Evolutionary conservation across 2,888 invertebrate genomes (phyloP), one percentile per base, ranked within the genome.

Genomic region (Altica lythri): DNA sequence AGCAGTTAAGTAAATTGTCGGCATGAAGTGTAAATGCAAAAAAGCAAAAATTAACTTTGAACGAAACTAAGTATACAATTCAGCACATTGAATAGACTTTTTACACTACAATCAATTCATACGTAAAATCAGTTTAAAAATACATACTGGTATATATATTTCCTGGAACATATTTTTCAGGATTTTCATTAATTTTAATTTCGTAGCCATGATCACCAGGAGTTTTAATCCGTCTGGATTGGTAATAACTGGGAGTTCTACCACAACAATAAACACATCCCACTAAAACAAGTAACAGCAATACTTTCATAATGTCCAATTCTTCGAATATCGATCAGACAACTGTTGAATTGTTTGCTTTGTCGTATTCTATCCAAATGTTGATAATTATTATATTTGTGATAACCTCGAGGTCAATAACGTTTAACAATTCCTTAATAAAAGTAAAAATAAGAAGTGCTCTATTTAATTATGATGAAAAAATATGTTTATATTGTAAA

Each of bases 171-270:
- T 94, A 95, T 72, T 89, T 86, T 71, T 87, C 86, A 14, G 89
- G 83, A 67, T 88, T 86, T 32, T 90, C 91, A 68, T 87, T 89
- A 67, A 93, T 81, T 70, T 88, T 80, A 69, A 95, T 85, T 68
- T 85, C 82, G 78, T 90, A 95, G 70, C 89, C 92, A 78, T 92
- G 92, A 78, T 94, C 93, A 18, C 94, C 94, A 14, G 86, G 83
- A 61, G 85, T 80, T 77, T 88, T 83, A 69, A 68, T 65, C 22
- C 72, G 73, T 62, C 76, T 72, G 19, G 79, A 78, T 42, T 76
- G 76, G 55, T 77, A 77, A 45, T 73, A 68, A 58, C 73, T 76
- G 4, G 82, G 80, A 35, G 69, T 68, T 67, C 83, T 74, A 6
- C 53, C 53, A 29, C 61, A 61, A 8, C 34, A 57, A 18, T 37